phyloP scores from a whole-genome alignment of 2,113 vertebrate genomes.

The Cercopithecus mona region DNA sequence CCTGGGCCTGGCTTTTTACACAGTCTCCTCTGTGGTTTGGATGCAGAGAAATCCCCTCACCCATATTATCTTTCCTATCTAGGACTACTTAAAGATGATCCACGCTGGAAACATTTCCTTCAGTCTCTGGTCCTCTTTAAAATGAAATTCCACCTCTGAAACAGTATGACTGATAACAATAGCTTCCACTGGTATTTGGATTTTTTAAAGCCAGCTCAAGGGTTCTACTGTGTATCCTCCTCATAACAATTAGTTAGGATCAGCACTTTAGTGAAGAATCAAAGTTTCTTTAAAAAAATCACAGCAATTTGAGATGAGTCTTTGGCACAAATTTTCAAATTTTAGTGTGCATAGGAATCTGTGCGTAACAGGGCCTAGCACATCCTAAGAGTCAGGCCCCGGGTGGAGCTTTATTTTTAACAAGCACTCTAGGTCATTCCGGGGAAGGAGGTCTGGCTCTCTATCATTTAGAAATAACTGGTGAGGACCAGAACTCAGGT shows the following conservation, averaged over 20 bases:
- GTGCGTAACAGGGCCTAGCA: background rate
- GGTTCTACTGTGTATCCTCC: no score
- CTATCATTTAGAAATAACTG: background rate
- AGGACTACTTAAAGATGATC: constrained; percentile 21
- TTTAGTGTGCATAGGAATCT: background rate
- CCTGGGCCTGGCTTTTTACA: background rate
- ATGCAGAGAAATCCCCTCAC: constrained; percentile 4
- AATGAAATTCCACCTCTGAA: background rate
- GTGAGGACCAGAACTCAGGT: background rate
- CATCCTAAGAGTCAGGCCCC: background rate
- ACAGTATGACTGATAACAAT: background rate
- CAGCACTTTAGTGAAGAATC: background rate
- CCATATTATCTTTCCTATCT: background rate
- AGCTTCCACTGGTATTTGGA: background rate
- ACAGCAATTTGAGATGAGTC: background rate
- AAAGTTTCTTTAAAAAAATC: background rate
- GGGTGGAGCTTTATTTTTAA: background rate
- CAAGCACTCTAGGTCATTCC: background rate
- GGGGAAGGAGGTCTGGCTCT: background rate
- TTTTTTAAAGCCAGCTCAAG: background rate
- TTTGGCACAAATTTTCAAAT: background rate
- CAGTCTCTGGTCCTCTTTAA: background rate
- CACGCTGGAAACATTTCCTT: constrained; percentile 19
- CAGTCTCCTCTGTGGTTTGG: background rate
- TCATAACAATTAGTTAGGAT: background rate